phyloP scores from a whole-genome alignment of 2,797 vertebrate species.

The Loriculus beryllinus region DNA sequence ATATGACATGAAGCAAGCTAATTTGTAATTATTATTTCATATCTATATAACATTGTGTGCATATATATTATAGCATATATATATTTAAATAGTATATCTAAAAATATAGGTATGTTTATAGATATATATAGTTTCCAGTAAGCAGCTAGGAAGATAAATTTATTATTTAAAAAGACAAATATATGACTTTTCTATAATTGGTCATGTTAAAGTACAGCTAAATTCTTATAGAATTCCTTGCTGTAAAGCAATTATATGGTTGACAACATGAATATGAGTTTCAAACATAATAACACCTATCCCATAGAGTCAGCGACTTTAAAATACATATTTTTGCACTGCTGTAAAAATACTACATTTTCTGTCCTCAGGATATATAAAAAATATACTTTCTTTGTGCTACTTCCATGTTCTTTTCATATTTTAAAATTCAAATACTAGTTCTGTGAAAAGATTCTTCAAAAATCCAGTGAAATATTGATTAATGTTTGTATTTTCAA shows the following conservation, averaged over 20 bases:
- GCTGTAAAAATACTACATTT: background rate
- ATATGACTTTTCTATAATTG: background rate
- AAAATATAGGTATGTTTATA: background rate
- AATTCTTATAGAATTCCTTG: background rate
- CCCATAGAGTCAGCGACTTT: background rate
- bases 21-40: background rate
- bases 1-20: rapidly evolving
- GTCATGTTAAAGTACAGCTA: background rate
- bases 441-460: background rate
- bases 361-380: background rate
- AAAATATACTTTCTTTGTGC: background rate
- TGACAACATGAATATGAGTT: background rate
- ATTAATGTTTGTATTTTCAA: background rate
- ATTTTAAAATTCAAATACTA: background rate
- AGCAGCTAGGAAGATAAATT: background rate
- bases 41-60: background rate
- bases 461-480: background rate
- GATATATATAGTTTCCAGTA: background rate
- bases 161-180: background rate
- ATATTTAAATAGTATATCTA: background rate
- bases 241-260: background rate
- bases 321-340: background rate
- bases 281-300: background rate
- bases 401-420: background rate
- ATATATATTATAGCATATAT: background rate